Conservation (phyloP, 2,113 vertebrate genomes). For the Aythya baeri region DNA sequence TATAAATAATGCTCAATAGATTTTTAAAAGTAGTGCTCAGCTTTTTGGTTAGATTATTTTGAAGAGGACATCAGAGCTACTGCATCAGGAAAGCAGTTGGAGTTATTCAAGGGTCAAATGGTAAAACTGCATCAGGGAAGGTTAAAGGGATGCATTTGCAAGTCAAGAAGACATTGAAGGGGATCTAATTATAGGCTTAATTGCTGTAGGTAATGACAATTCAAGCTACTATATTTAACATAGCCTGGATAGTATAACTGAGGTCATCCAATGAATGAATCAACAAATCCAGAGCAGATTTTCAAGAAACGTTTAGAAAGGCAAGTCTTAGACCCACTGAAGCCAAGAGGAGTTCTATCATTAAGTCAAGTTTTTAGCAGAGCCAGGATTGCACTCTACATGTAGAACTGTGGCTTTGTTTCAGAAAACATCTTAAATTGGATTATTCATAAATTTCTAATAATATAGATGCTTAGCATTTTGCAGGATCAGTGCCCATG, state of each 20-base stretch:
- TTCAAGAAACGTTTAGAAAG: background rate
- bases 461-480: background rate
- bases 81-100: background rate
- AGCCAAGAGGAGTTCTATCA: background rate
- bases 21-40: background rate
- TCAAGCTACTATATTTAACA: conserved; percentile 60
- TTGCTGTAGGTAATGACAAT: conserved; percentile 38
- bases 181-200: conserved; percentile 62
- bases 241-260: conserved; percentile 9
- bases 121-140: conserved; percentile 39
- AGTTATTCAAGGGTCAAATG: conserved; percentile 28
- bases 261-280: conserved; percentile 3
- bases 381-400: background rate
- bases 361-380: background rate
- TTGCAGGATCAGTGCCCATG: background rate
- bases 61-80: background rate
- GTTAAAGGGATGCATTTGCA: conserved; percentile 40
- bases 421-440: background rate
- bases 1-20: conserved; percentile 25
- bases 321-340: background rate
- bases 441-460: background rate
- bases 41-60: conserved; percentile 6
- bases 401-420: background rate
- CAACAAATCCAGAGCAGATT: conserved; percentile 42
- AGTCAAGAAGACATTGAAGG: conserved; percentile 61